Evolutionary conservation across 2,888 invertebrate genomes (phyloP).

Genomic region (Hirtodrosophila histrioides): DNA sequence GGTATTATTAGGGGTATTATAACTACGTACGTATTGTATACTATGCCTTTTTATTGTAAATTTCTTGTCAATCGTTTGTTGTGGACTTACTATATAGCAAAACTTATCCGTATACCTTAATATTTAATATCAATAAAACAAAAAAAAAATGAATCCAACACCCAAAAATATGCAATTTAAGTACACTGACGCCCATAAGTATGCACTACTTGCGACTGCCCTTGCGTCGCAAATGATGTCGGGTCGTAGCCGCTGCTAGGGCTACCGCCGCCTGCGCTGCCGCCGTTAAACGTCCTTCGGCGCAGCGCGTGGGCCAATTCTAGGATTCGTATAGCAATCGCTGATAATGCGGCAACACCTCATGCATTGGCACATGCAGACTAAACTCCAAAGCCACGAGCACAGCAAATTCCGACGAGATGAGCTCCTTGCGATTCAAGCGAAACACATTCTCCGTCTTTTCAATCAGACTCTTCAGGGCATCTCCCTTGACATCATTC

Average conservation of each 20-base stretch:
- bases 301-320: conserved; percentile 85
- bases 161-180: conserved; percentile 42
- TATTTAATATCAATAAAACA: conserved; percentile 24
- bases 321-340: conserved; percentile 96
- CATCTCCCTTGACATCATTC: conserved; percentile 97
- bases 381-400: conserved; percentile 97
- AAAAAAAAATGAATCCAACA: conserved; percentile 30
- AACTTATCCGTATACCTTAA: conserved; percentile 19
- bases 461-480: conserved; percentile 94
- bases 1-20: conserved; percentile 10
- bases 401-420: conserved; percentile 96
- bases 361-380: conserved; percentile 95
- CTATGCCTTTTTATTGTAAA: conserved; percentile 15
- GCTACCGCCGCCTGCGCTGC: conserved; percentile 73
- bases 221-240: conserved; percentile 72
- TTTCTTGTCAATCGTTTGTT: conserved; percentile 39
- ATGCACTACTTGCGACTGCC: conserved; percentile 72
- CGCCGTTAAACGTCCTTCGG: conserved; percentile 76
- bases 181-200: conserved; percentile 39
- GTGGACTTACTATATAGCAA: conserved; percentile 25
- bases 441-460: conserved; percentile 96
- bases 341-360: conserved; percentile 97
- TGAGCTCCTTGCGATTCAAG: conserved; percentile 94
- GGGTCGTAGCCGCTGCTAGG: conserved; percentile 61
- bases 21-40: conserved; percentile 25